Evolutionary conservation across 2,797 vertebrate species (phyloP), one percentile per base, ranked within the genome.

Genomic region (Chelidonichthys spinosus): DNA sequence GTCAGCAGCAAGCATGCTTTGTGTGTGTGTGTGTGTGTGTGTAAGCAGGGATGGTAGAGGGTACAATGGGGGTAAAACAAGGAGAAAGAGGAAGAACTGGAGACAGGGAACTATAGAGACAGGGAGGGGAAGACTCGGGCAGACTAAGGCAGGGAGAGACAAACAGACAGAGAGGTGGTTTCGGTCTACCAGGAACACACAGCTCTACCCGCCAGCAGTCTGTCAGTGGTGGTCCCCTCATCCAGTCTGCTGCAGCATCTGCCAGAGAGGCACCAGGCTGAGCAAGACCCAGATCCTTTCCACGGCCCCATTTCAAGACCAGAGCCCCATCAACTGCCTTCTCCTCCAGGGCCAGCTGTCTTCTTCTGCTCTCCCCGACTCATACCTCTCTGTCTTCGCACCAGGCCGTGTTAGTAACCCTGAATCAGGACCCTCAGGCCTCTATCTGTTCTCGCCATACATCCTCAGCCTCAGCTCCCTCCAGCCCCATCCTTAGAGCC

Each of bases 171-270:
- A 90, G 85, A 91, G 92, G 85, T 89, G 88, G 87, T 84, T 89
- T 90, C 3, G 17, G 81, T 92, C 92, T 85, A 85, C 89, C 86
- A 92, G 90, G 85, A 90, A 85, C 83, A 85, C 89, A 83, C 85
- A 88, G 88, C 81, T 82, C 76, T 90, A 70, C 82, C 90, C 86
- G 87, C 85, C 90, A 92, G 89, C 88, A 90, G 91, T 91, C 81
- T 93, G 88, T 91, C 89, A 92, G 92, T 94, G 94, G 93, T 94
- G 94, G 90, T 92, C 93, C 84, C 87, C 90, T 92, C 93, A 91
- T 87, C 90, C 91, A 92, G 92, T 91, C 93, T 93, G 90, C 94
- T 94, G 94, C 95, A 96, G 96, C 96, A 97, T 97, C 96, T 97
- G 96, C 95, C 91, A 79, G 90, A 58, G 79, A 91, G 92, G 92